Evolutionary conservation across 2,797 vertebrate species (phyloP), one percentile per base, ranked within the genome.

Genomic region (Phrynocephalus guinanensis): DNA sequence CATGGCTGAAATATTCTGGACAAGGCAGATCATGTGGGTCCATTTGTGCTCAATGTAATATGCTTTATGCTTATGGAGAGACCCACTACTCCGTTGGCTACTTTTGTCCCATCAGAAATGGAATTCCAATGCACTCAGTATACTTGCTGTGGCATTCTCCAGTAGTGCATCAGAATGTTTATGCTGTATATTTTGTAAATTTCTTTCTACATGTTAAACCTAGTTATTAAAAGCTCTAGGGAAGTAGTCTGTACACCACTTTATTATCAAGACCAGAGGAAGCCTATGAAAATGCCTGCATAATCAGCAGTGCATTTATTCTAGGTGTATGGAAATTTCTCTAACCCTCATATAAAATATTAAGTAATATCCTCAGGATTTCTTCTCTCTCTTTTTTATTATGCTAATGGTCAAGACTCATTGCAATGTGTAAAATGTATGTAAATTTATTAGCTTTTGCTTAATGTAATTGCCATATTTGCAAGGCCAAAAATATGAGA

Each of bases 381-480:
- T 89, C 91, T 93, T 84, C n/a, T 22, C 28, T n/a, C n/a, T 22
- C 28, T 72, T 90, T 90, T 92, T 93, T 92, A 52, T 93, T 93
- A 90, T 93, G 85, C 63, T 92, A 95, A 93, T 94, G 20, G 83
- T 91, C 67, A 93, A 91, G 71, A 91, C 48, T 30, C 92, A 83
- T 72, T 89, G 28, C 85, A 95, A 95, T 79, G 90, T 91, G n/a
- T 87, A 92, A 90, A 92, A 91, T 56, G 0, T 81, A 92, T 93
- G 80, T 86, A 95, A 91, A 92, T 94, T 85, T 94, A 89, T 92
- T 78, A 48, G 20, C 1, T 86, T 94, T 89, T 70, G 67, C 83
- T 88, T 95, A 90, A 82, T 92, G 50, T 78, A 94, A 88, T 76
- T 91, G 63, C 80, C 77, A 89, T 87, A 92, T 92, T 94, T 95